Conservation (phyloP, 2,113 vertebrate genomes). For the Oplegnathus fasciatus region DNA sequence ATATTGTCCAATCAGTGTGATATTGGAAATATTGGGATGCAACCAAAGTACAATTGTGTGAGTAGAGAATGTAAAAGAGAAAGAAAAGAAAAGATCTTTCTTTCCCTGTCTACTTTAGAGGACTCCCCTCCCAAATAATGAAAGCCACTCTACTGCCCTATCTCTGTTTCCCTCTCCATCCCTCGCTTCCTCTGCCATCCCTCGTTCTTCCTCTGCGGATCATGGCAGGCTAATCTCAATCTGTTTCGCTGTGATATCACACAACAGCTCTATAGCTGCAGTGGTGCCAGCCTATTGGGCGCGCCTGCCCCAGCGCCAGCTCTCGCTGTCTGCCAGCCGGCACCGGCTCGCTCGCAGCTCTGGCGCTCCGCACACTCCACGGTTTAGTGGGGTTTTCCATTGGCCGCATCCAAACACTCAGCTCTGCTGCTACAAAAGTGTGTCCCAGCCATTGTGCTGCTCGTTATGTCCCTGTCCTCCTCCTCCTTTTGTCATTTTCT, state of each 20-base stretch:
- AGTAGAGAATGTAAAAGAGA: slow-evolving; percentile 17
- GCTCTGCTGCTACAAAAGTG: slow-evolving; percentile 12
- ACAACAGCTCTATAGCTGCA: slow-evolving; percentile 69
- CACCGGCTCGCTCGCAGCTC: slow-evolving; percentile 39
- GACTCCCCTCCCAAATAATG: slow-evolving; percentile 31
- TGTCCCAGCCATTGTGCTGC: slow-evolving; percentile 17
- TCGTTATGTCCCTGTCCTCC: neutral
- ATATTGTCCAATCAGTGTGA: slow-evolving; percentile 19
- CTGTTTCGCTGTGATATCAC: slow-evolving; percentile 83
- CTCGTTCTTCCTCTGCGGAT: slow-evolving; percentile 70
- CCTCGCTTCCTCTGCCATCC: slow-evolving; percentile 41
- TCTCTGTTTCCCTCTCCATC: slow-evolving; percentile 35
- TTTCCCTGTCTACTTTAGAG: slow-evolving; percentile 36
- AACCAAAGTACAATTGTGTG: slow-evolving; percentile 31
- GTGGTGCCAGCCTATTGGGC: slow-evolving; percentile 65
- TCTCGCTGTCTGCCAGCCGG: slow-evolving; percentile 48
- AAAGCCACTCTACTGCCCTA: slow-evolving; percentile 42
- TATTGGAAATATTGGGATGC: slow-evolving; percentile 1
- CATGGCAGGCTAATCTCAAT: slow-evolving; percentile 81
- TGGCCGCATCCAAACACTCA: slow-evolving; percentile 41
- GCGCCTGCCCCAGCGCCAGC: slow-evolving; percentile 46
- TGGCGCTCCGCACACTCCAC: neutral
- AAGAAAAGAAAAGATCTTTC: slow-evolving; percentile 21
- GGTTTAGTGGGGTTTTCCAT: slow-evolving; percentile 52
- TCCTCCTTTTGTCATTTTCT: neutral